These are phyloP conservation scores for Teleiodes luculella DNA, from an alignment of 2,888 invertebrate species.

Conservation along the genomic window DNA sequence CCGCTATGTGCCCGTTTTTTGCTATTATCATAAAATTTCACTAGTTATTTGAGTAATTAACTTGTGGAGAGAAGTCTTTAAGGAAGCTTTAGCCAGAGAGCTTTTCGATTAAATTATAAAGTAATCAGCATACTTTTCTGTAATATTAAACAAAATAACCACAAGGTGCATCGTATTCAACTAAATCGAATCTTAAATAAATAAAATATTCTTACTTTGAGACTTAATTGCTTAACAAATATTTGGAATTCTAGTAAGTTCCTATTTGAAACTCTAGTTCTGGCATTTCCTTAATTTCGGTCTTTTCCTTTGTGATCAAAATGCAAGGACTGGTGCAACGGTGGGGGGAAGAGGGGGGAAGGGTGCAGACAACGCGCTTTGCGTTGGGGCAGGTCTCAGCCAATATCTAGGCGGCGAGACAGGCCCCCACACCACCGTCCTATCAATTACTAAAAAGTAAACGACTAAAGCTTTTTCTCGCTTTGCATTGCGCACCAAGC, in stretches of 20 bases:
- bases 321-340: not conserved
- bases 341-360: not conserved
- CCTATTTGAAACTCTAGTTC: not conserved
- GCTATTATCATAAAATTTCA: too few relatives aligned
- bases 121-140: too few relatives aligned
- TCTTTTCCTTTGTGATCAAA: not conserved
- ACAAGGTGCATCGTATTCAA: too few relatives aligned
- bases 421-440: slow-evolving; percentile 33
- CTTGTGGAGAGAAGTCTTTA: too few relatives aligned
- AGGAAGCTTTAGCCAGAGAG: too few relatives aligned
- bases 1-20: too few relatives aligned
- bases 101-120: too few relatives aligned
- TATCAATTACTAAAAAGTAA: slow-evolving; percentile 35
- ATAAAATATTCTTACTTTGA: too few relatives aligned
- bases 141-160: too few relatives aligned
- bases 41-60: too few relatives aligned
- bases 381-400: slow-evolving; percentile 68
- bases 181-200: too few relatives aligned
- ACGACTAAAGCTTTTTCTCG: not conserved
- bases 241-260: not conserved
- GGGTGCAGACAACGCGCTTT: slow-evolving; percentile 45
- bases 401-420: slow-evolving; percentile 50
- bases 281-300: slow-evolving; percentile 4
- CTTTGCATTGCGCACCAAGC: slow-evolving; percentile 14
- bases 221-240: too few relatives aligned